These are phyloP conservation scores for Chymomyza caudatula DNA, from an alignment of 2,888 invertebrate species.

Conservation along the genomic window DNA sequence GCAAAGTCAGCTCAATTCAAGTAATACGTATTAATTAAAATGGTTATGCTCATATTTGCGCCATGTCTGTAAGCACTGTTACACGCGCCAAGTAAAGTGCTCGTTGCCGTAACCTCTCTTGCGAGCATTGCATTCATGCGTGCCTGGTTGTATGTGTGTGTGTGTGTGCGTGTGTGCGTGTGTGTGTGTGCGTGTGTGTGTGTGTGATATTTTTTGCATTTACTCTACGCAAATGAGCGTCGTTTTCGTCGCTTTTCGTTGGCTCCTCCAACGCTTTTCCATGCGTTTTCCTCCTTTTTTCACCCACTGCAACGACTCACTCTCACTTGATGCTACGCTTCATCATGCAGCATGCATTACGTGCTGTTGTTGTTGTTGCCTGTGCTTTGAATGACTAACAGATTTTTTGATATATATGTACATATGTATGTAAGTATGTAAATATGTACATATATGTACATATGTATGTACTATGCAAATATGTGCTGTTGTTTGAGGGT, in stretches of 20 bases:
- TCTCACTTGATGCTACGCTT: constrained; percentile 54
- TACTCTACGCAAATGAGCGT: constrained; percentile 70
- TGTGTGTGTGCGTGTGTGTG: constrained; percentile 8
- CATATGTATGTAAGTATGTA: constrained; percentile 9
- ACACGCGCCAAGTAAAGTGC: constrained; percentile 42
- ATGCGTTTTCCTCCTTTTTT: constrained; percentile 23
- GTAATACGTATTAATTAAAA: neutral
- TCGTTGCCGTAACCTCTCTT: constrained; percentile 33
- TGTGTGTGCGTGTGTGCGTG: constrained; percentile 4
- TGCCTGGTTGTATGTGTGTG: constrained; percentile 33
- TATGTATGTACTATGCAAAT: neutral
- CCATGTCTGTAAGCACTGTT: constrained; percentile 45
- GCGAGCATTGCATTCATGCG: constrained; percentile 62
- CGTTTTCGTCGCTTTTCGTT: constrained; percentile 42
- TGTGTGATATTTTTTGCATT: constrained; percentile 55
- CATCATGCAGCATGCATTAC: neutral
- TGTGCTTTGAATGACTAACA: constrained; percentile 60
- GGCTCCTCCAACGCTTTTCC: too few relatives aligned
- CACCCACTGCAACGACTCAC: constrained; percentile 46
- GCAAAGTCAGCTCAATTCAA: neutral
- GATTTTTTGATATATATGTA: constrained; percentile 31
- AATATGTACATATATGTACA: neutral
- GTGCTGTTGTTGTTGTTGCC: constrained; percentile 27
- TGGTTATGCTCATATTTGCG: constrained; percentile 4
- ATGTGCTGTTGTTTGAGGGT: neutral